phyloP scores from a whole-genome alignment of 2,888 invertebrate genomes.

The Venusia cambrica region DNA sequence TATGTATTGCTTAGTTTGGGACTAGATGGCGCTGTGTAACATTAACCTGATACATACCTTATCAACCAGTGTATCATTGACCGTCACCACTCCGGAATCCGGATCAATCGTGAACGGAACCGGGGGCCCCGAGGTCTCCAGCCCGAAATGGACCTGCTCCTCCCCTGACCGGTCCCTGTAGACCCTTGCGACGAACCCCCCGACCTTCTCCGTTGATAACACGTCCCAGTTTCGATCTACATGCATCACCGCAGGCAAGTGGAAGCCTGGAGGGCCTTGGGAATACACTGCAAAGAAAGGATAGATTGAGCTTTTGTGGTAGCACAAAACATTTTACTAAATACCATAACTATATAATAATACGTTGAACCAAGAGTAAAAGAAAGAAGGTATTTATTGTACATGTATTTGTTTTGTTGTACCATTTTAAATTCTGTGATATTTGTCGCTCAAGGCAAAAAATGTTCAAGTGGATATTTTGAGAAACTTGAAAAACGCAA shows the following conservation, averaged over 20 bases:
- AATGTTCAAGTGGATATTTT: too few relatives aligned
- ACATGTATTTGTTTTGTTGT: too few relatives aligned
- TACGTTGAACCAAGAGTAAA: too few relatives aligned
- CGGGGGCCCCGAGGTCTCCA: conserved; percentile 82
- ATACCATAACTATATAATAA: too few relatives aligned
- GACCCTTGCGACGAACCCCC: conserved; percentile 85
- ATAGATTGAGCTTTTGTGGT: too few relatives aligned
- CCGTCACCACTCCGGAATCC: conserved; percentile 87
- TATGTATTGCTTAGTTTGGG: too few relatives aligned
- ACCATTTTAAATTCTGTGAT: too few relatives aligned
- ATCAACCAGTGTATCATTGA: conserved; percentile 88
- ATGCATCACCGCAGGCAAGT: conserved; percentile 85
- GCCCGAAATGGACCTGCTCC: conserved; percentile 83
- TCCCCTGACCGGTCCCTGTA: conserved; percentile 84
- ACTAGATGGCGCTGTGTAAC: too few relatives aligned
- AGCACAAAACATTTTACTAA: too few relatives aligned
- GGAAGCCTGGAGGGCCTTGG: conserved; percentile 72
- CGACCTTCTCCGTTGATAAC: conserved; percentile 85
- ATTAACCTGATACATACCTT: conserved; percentile 80
- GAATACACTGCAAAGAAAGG: conserved; percentile 60
- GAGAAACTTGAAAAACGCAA: too few relatives aligned
- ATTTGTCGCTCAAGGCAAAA: too few relatives aligned
- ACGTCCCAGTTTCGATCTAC: conserved; percentile 89
- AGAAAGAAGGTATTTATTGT: too few relatives aligned
- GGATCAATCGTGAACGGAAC: conserved; percentile 90